A percentile compares a stretch with the other conserved stretches of the same genome.
Conservation (phyloP, 2,888 invertebrate genomes). For the Leptinotarsa haldemani region DNA sequence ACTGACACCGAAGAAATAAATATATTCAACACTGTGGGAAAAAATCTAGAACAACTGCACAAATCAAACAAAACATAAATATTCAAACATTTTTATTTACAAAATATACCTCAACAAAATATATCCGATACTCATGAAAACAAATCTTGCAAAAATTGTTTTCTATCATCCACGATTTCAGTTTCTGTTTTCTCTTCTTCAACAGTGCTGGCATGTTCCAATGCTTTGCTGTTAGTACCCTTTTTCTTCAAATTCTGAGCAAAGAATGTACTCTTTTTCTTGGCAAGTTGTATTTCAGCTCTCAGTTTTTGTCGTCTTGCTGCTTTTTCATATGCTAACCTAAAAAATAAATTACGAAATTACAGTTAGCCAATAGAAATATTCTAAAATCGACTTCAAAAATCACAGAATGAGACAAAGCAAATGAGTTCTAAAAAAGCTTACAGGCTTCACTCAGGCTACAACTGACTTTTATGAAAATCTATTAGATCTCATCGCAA, state of each 20-base stretch:
- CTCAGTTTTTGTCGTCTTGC: slow-evolving; percentile 87
- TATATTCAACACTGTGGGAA: too few relatives aligned
- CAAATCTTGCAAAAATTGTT: slow-evolving; percentile 61
- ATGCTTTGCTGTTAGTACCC: slow-evolving; percentile 71
- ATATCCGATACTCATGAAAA: slow-evolving; percentile 51
- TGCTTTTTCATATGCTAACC: slow-evolving; percentile 89
- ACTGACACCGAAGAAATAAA: too few relatives aligned
- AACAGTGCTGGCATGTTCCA: slow-evolving; percentile 46
- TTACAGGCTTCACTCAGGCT: too few relatives aligned
- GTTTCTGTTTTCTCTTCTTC: slow-evolving; percentile 36
- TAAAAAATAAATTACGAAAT: background rate
- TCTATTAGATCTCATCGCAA: too few relatives aligned
- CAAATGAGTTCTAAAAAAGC: too few relatives aligned
- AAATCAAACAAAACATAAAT: too few relatives aligned
- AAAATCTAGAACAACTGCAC: too few relatives aligned
- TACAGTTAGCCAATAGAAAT: too few relatives aligned
- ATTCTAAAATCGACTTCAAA: too few relatives aligned
- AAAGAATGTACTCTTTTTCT: slow-evolving; percentile 89
- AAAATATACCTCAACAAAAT: background rate
- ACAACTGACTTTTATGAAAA: too few relatives aligned
- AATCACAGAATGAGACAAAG: too few relatives aligned
- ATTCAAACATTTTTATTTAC: slow-evolving; percentile 2
- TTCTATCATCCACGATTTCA: slow-evolving; percentile 48
- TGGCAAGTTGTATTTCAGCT: slow-evolving; percentile 90
- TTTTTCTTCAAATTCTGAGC: slow-evolving; percentile 85